Base-by-base conservation (phyloP, 1,140 invertebrate genomes). In the Nasonia vitripennis region DNA sequence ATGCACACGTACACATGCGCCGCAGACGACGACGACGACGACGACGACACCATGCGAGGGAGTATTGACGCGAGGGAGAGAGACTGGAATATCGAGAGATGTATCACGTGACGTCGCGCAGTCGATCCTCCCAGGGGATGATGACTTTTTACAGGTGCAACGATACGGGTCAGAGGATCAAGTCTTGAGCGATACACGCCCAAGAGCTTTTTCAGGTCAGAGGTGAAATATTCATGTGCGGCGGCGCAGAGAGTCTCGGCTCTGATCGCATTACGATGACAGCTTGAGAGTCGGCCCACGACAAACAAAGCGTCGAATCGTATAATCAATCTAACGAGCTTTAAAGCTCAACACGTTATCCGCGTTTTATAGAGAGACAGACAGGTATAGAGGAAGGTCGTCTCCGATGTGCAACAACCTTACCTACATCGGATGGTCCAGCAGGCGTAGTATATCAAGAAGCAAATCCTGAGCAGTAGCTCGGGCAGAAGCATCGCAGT, bases 401-500 rank as follows among this genome's bases (percentile, higher is more conserved):
- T 62, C 20, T 6, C 20, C 20, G 0, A 2, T 14, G 3, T 6
- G 2, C 12, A 62, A 5, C 55, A 7, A 62, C 11, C 77, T 11
- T 78, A 78, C 77, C 77, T 62, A 79, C 78, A 79, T 37, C 78
- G n/a, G 12, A 79, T 79, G 78, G 55, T 67, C 78, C 78, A 79
- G 27, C 78, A 79, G 23, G 78, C 78, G 34, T 67, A 75, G 81
- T 62, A 81, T 45, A 73, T 20, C 17, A 85, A 45, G 17, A 80
- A 80, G 31, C 51, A 51, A 70, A 62, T 45, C 51, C 78, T 75
- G 48, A 85, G 55, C 17, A 45, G 51, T 48, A 34, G 27, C 17
- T 34, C 27, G n/a, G 45, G 68, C 31, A 74, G n/a, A 3, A 74
- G 68, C n/a, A 67, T 82, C 23, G 9, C 1, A 10, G 7, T 45